A percentile compares a stretch with the other conserved stretches of the same genome.
Evolutionary conservation across 2,113 vertebrate species (phyloP).

Genomic region (Chinchilla lanigera): DNA sequence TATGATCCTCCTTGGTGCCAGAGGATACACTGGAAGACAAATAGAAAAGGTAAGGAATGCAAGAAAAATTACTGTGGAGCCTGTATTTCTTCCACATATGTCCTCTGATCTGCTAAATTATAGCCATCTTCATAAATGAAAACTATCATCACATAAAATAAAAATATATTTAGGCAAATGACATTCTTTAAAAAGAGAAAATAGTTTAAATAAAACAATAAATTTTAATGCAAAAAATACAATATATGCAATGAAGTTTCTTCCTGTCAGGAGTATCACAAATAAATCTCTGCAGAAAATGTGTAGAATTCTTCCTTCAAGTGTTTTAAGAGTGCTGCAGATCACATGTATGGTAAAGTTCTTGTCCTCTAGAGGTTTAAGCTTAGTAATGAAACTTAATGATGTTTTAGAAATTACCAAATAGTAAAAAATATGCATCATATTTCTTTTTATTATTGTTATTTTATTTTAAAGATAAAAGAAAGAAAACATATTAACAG

Average conservation of each 20-base stretch:
- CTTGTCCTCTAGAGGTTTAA: not conserved
- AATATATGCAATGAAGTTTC: rapidly evolving
- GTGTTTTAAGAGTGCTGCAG: not conserved
- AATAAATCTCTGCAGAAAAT: not conserved
- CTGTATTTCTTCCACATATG: rapidly evolving
- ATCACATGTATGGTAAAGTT: not conserved
- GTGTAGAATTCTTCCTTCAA: not conserved
- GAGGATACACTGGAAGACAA: conserved; percentile 63
- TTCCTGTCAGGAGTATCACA: not conserved
- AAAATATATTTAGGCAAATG: not conserved
- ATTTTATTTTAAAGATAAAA: too few species aligned
- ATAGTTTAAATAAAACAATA: not conserved
- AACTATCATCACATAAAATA: not conserved
- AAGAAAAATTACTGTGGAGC: rapidly evolving
- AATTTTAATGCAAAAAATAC: not conserved
- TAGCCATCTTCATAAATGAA: not conserved
- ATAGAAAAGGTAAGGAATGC: conserved; percentile 67
- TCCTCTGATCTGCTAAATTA: not conserved
- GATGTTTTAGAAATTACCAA: not conserved
- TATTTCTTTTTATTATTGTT: not conserved
- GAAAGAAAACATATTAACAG: too few species aligned
- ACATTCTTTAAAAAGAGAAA: not conserved
- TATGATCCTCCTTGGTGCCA: conserved; percentile 75
- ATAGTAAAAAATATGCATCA: not conserved
- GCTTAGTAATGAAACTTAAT: not conserved